phyloP scores from a whole-genome alignment of 2,113 vertebrate genomes.

The Clarias batrachus region DNA sequence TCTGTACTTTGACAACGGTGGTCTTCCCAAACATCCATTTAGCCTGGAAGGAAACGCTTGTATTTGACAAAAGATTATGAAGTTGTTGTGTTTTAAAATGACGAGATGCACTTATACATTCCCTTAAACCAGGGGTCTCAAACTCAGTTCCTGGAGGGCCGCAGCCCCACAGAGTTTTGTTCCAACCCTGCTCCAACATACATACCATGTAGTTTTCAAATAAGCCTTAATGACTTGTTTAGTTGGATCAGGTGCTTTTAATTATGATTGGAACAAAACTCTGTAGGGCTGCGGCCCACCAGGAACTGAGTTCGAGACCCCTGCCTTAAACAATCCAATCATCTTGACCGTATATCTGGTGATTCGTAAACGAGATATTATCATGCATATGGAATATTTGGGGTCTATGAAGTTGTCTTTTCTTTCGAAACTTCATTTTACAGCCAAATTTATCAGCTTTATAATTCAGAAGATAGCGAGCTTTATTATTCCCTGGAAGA shows the following conservation, averaged over 20 bases:
- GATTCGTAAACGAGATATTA: neutral
- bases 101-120: neutral
- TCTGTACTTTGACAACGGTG: neutral
- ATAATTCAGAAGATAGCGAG: neutral
- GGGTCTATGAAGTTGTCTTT: neutral
- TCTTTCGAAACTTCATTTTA: neutral
- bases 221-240: no score
- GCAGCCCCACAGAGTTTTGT: no score
- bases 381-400: neutral
- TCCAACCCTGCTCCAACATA: no score
- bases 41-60: neutral
- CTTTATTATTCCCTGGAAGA: neutral
- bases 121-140: no score
- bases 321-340: neutral
- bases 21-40: neutral
- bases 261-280: no score
- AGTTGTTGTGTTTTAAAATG: neutral
- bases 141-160: no score
- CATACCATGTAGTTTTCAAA: no score
- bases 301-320: no score
- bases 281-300: no score
- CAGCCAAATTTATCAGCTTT: neutral
- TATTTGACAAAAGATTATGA: neutral
- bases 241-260: no score
- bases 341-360: neutral